These are phyloP conservation scores for Axis porcinus DNA, from an alignment of 2,113 vertebrate genomes.

Conservation along the genomic window DNA sequence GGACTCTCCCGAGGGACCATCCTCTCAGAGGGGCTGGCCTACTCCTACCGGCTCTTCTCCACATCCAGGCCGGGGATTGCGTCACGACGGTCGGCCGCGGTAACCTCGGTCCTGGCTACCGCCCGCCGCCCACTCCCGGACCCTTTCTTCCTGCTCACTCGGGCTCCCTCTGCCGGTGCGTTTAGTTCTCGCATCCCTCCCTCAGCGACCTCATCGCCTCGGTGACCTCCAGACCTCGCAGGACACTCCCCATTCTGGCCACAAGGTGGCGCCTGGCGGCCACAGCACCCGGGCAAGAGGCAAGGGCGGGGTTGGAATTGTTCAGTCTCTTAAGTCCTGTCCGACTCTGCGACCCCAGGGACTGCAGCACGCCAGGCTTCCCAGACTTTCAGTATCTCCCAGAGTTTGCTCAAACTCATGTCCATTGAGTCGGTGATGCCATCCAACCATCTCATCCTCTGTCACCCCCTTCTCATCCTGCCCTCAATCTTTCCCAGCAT, in stretches of 20 bases:
- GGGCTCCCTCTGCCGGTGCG: no score
- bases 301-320: background rate
- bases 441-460: background rate
- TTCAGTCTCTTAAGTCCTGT: background rate
- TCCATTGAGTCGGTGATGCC: background rate
- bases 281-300: background rate
- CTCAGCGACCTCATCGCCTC: background rate
- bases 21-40: background rate
- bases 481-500: background rate
- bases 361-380: background rate
- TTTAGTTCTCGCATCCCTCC: background rate
- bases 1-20: background rate
- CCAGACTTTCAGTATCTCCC: background rate
- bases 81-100: no score
- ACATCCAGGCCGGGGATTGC: background rate
- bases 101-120: background rate
- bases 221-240: rapidly evolving
- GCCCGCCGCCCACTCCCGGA: background rate
- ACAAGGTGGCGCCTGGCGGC: slow-evolving; percentile 25
- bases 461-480: background rate
- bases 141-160: rapidly evolving
- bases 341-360: background rate
- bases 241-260: background rate
- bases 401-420: background rate
- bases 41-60: background rate